Conservation (phyloP, 2,797 vertebrate species). For the Megalops cyprinoides region DNA sequence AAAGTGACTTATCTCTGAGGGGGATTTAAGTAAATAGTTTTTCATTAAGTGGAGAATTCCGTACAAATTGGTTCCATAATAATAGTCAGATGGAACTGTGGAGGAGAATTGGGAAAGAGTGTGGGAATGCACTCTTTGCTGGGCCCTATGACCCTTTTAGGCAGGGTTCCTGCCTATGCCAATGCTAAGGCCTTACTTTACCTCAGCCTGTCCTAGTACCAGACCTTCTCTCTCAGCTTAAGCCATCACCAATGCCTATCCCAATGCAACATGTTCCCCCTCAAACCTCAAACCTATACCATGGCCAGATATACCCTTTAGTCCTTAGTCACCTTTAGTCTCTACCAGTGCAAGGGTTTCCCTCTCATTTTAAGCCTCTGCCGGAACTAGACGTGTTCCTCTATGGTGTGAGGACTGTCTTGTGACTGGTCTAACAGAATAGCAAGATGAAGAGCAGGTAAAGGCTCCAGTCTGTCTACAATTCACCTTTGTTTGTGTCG, state of each 20-base stretch:
- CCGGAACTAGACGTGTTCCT: too few relatives aligned
- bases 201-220: too few relatives aligned
- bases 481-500: neutral
- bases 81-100: constrained; percentile 64
- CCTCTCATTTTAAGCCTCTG: too few relatives aligned
- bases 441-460: neutral
- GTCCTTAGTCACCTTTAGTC: too few relatives aligned
- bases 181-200: neutral
- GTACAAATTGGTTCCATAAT: constrained; percentile 66
- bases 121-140: constrained; percentile 66
- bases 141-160: constrained; percentile 50
- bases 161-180: constrained; percentile 38
- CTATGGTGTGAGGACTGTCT: too few relatives aligned
- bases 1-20: constrained; percentile 38
- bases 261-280: too few relatives aligned
- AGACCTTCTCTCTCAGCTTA: neutral
- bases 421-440: too few relatives aligned
- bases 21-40: constrained; percentile 52
- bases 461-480: neutral
- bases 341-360: too few relatives aligned
- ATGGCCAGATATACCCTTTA: neutral
- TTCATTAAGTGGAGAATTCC: constrained; percentile 68
- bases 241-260: constrained; percentile 49
- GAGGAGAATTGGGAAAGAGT: too few relatives aligned
- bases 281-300: neutral